Evolutionary conservation across 2,888 invertebrate species (phyloP).

Genomic region (Tetranychus piercei): DNA sequence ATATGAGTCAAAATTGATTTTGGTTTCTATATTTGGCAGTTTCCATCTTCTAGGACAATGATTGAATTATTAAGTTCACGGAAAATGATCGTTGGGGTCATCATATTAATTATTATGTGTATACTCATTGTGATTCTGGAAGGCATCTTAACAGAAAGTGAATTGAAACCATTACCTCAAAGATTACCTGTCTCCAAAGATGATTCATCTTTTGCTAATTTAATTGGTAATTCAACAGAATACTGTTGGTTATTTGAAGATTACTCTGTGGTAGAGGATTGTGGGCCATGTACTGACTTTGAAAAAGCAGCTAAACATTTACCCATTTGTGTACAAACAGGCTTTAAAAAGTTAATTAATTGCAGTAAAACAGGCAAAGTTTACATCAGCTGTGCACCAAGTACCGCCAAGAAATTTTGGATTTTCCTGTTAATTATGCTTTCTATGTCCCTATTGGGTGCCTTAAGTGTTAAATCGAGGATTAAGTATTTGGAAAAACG

Average conservation of each 20-base stretch:
- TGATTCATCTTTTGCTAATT: neutral
- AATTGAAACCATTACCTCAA: slow-evolving; percentile 14
- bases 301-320: slow-evolving; percentile 24
- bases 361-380: slow-evolving; percentile 25
- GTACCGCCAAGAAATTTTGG: slow-evolving; percentile 12
- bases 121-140: slow-evolving; percentile 20
- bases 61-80: slow-evolving; percentile 19
- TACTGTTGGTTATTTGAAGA: slow-evolving; percentile 25
- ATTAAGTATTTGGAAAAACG: neutral
- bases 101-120: slow-evolving; percentile 19
- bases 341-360: slow-evolving; percentile 25
- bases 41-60: slow-evolving; percentile 3
- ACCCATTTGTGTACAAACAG: slow-evolving; percentile 24
- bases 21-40: too few species aligned
- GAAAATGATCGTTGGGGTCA: slow-evolving; percentile 19
- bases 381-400: slow-evolving; percentile 21
- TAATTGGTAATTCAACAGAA: neutral
- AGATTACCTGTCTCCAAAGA: neutral
- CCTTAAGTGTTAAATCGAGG: neutral
- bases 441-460: slow-evolving; percentile 13
- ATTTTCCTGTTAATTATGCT: slow-evolving; percentile 17
- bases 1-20: too few species aligned
- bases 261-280: slow-evolving; percentile 22
- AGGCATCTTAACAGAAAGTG: slow-evolving; percentile 18
- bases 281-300: slow-evolving; percentile 24